Base-by-base conservation (phyloP, 2,888 invertebrate species). In the Thereva unica region DNA sequence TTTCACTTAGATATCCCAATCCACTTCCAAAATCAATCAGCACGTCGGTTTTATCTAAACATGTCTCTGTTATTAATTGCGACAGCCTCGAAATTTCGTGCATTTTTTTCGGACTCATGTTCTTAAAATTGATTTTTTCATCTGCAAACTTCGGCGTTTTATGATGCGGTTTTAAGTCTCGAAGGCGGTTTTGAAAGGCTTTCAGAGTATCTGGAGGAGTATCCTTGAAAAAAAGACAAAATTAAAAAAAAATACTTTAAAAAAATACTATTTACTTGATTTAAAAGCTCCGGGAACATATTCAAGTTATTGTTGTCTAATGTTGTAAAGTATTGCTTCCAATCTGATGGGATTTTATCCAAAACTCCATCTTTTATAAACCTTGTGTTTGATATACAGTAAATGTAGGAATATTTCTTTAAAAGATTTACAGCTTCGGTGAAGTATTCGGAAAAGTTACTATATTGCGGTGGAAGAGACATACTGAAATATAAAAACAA, bases 21-120 rank as follows among this genome's bases (percentile, higher is more conserved):
- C 92, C 92, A 10, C 88, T 86, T 9, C 92, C 92, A 73, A 92
- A 83, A 78, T 92, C 92, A 0, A 92, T 83, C 23, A 92, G 80
- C 2, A 84, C 78, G 55, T 83, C 77, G 66, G 86, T 83, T 5
- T 79, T 76, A 5, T 78, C 71, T n/a, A 75, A n/a, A 40, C 76
- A 75, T 9, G 72, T 69, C 1, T 66, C 67, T 23, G 74, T 37
- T 53, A 81, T 76, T 5, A 86, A 79, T 41, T 83, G 79, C 2
- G 88, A 85, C 55, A 92, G 78, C 71, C 84, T 80, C 8, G 83
- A 72, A 53, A 92, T 88, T 82, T 92, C 92, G 71, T 91, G 89
- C 68, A 83, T 83, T 76, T 92, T 92, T 74, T 92, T 92, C 0
- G 73, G 70, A 70, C 83, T 84, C 59, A 90, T 75, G 9, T 82